Conservation (phyloP, 2,888 invertebrate species). For the Oasisia sp. region DNA sequence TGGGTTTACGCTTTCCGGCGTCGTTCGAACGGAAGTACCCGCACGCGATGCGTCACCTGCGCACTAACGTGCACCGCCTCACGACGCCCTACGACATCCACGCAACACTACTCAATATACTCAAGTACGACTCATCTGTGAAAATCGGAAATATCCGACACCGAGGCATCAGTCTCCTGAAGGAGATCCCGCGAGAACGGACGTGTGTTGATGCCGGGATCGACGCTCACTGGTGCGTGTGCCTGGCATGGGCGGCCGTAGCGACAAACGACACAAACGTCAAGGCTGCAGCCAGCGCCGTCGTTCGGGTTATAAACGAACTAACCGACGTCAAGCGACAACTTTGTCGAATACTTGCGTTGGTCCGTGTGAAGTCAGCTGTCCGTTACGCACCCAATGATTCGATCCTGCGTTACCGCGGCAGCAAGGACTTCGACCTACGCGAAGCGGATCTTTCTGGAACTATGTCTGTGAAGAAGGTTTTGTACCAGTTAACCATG, state of each 20-base stretch:
- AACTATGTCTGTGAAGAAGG: conserved; percentile 71
- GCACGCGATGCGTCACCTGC: conserved; percentile 70
- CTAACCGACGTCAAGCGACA: conserved; percentile 28
- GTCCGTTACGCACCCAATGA: conserved; percentile 34
- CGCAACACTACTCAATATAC: conserved; percentile 78
- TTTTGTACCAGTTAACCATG: conserved; percentile 69
- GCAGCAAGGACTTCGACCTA: conserved; percentile 83
- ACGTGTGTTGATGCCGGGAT: conserved; percentile 89
- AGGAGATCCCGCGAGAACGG: conserved; percentile 72
- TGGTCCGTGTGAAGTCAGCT: conserved; percentile 35
- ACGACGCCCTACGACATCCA: conserved; percentile 91
- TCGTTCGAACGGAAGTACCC: conserved; percentile 75
- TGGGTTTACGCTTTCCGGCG: conserved; percentile 81
- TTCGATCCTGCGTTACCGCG: conserved; percentile 76
- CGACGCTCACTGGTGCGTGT: conserved; percentile 96
- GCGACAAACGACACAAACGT: conserved; percentile 46
- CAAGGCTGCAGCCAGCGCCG: conserved; percentile 26
- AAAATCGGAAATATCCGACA: background rate
- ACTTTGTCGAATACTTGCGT: conserved; percentile 31
- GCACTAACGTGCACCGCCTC: conserved; percentile 76
- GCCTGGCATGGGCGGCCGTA: conserved; percentile 80
- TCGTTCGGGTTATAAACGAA: conserved; percentile 36
- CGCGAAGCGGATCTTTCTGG: conserved; percentile 82
- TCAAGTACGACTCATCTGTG: conserved; percentile 67
- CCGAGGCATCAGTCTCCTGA: conserved; percentile 59